Percentiles rank a stretch among this genome's conserved stretches.
Evolutionary conservation across 2,113 vertebrate genomes (phyloP).

Genomic region (Sebastes schlegelii): DNA sequence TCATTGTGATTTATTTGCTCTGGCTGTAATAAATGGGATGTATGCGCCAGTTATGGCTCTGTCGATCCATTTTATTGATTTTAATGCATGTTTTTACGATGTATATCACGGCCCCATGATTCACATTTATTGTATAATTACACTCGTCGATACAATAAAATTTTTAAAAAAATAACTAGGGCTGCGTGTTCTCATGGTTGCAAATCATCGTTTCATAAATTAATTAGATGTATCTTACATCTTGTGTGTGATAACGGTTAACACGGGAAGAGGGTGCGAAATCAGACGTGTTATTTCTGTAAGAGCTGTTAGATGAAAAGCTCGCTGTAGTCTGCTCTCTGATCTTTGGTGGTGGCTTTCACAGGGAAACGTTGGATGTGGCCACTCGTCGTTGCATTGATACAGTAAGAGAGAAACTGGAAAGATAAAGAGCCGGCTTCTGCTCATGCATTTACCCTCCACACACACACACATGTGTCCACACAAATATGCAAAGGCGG

Average conservation of each 20-base stretch:
- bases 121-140: slow-evolving; percentile 40
- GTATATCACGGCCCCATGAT: background rate
- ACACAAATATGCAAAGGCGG: slow-evolving; percentile 19
- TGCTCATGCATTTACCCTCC: background rate
- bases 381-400: background rate
- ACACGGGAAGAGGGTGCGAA: slow-evolving; percentile 19
- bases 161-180: background rate
- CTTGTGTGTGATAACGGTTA: slow-evolving; percentile 16
- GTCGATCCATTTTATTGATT: slow-evolving; percentile 58
- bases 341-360: slow-evolving; percentile 17
- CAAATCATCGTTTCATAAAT: slow-evolving; percentile 25
- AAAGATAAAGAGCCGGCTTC: slow-evolving; percentile 33
- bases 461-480: background rate
- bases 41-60: slow-evolving; percentile 25
- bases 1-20: slow-evolving; percentile 54
- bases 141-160: background rate
- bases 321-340: background rate
- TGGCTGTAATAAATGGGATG: slow-evolving; percentile 38
- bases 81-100: slow-evolving; percentile 39
- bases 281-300: slow-evolving; percentile 35
- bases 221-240: slow-evolving; percentile 28
- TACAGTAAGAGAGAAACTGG: slow-evolving; percentile 1
- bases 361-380: background rate
- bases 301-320: slow-evolving; percentile 16
- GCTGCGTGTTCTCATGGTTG: slow-evolving; percentile 4